Base-by-base conservation (phyloP, 2,888 invertebrate genomes). In the Leucoptera coffeella region DNA sequence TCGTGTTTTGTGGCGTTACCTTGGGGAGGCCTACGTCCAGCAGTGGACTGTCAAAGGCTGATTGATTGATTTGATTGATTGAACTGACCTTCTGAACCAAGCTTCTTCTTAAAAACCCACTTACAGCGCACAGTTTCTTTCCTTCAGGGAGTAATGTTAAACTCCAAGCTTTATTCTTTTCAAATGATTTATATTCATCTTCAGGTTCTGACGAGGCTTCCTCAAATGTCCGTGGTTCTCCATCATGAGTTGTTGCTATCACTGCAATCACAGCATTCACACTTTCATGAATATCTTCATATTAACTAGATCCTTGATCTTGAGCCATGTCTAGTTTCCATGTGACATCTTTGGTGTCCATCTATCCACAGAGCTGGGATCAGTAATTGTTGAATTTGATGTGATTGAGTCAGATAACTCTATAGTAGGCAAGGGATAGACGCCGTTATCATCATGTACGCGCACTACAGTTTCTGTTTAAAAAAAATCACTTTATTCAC, bases 41-140 rank as follows among this genome's bases (percentile, higher is more conserved):
- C n/a, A n/a, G n/a, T n/a, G n/a, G n/a, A n/a, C n/a, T n/a, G n/a
- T n/a, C n/a, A n/a, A n/a, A n/a, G n/a, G n/a, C n/a, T n/a, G n/a
- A n/a, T n/a, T n/a, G n/a, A n/a, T n/a, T n/a, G n/a, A n/a, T n/a
- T n/a, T n/a, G n/a, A n/a, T n/a, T n/a, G n/a, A n/a, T n/a, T n/a
- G n/a, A n/a, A n/a, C n/a, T 29, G n/a, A 10, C 29, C 29, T 12
- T 25, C 12, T 12, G 22, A 5, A n/a, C 22, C 29, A 7, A 12
- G 12, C 13, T 29, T 29, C 12, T 22, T 29, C 13, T 24, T 29
- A 10, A 25, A 29, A 12, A 29, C 25, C 29, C 29, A 29, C 15
- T 25, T 29, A 10, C 29, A 29, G 10, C 15, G 24, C 12, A 29
- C 25, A 6, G 25, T 25, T 25, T 29, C 15, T 25, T 15, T 6